phyloP scores from a whole-genome alignment of 2,113 vertebrate genomes.

The Ptychochromis oligacanthus region DNA sequence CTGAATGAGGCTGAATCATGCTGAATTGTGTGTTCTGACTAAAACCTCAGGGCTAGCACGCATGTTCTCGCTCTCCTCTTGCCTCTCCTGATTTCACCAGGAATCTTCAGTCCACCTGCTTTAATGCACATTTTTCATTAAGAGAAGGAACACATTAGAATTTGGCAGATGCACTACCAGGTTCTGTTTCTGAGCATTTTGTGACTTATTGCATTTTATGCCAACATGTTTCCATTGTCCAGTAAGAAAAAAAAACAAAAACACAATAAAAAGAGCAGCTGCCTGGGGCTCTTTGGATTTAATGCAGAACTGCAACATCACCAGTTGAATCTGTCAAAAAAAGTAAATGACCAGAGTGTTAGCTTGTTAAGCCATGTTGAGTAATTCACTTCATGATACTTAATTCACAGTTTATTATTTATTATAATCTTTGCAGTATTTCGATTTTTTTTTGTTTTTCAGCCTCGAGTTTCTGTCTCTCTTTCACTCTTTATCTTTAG shows the following conservation, averaged over 20 bases:
- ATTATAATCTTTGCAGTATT: background rate
- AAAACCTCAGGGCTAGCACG: constrained; percentile 6
- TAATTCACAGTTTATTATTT: background rate
- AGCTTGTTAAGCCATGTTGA: background rate
- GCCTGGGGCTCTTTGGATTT: background rate
- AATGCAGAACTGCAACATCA: background rate
- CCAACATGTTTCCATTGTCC: background rate
- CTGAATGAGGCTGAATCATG: constrained; percentile 48
- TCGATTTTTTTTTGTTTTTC: background rate
- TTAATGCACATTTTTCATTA: background rate
- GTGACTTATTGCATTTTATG: fast-evolving
- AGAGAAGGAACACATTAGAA: background rate
- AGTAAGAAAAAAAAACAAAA: too few relatives aligned
- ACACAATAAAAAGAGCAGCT: background rate
- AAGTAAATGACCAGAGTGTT: background rate
- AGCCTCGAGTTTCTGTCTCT: background rate
- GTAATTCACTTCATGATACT: background rate
- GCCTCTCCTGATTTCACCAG: background rate
- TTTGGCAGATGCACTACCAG: fast-evolving
- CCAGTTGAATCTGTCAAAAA: fast-evolving
- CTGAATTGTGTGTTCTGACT: constrained; percentile 16
- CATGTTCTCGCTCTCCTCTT: background rate
- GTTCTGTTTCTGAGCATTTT: background rate
- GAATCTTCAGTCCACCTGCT: constrained; percentile 4
- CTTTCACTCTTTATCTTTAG: background rate